Conservation (phyloP, 64 coral and sea anemone genomes). For the Astreopora myriophthalma region DNA sequence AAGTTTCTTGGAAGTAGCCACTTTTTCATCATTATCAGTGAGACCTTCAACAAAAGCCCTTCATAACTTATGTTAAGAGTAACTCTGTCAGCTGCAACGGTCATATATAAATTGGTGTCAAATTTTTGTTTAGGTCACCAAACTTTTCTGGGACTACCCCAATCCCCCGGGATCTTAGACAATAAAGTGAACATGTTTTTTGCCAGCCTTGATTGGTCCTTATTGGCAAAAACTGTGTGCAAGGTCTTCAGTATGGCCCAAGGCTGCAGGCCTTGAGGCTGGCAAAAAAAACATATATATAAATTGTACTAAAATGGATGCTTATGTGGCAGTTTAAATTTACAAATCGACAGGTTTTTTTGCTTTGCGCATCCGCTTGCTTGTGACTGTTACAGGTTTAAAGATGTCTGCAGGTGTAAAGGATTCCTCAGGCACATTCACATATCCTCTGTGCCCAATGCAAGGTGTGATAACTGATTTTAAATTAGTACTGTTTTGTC, state of each 20-base stretch:
- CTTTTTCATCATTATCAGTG: neutral
- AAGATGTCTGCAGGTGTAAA: slow-evolving; percentile 13
- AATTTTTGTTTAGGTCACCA: neutral
- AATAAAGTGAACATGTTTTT: no score
- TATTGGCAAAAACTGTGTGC: no score
- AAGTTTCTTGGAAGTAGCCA: neutral
- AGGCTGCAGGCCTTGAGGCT: no score
- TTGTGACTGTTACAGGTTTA: neutral
- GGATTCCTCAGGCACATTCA: slow-evolving; percentile 28
- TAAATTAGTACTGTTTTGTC: neutral
- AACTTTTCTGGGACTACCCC: neutral
- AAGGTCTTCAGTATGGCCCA: no score
- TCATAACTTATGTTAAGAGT: neutral
- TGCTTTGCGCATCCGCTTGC: slow-evolving; percentile 12
- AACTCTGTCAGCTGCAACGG: slow-evolving; percentile 3
- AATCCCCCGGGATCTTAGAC: no score
- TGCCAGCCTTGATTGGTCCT: no score
- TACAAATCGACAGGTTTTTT: slow-evolving; percentile 17
- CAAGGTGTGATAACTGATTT: slow-evolving; percentile 13
- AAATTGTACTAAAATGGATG: no score
- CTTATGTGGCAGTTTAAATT: neutral
- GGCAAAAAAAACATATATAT: no score
- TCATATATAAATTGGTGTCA: neutral
- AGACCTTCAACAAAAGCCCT: neutral
- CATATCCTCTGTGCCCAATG: slow-evolving; percentile 28